Percentiles rank a stretch among this genome's conserved stretches.
phyloP scores from a whole-genome alignment of 2,797 vertebrate genomes.

The Melanotaenia pygmaea region DNA sequence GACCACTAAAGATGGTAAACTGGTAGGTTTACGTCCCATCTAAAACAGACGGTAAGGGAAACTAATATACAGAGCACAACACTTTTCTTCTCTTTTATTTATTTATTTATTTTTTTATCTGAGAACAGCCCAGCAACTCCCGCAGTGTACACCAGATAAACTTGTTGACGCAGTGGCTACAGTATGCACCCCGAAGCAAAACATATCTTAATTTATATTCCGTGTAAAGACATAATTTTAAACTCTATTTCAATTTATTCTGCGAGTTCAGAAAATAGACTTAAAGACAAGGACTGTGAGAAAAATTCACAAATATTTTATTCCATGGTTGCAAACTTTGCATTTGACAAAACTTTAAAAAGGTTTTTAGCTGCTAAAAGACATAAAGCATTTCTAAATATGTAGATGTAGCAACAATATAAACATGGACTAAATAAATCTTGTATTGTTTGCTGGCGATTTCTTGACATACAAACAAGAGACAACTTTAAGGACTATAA shows the following conservation, averaged over 20 bases:
- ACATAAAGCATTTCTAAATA: slow-evolving; percentile 7
- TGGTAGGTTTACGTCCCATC: slow-evolving; percentile 24
- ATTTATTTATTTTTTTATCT: background rate
- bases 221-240: background rate
- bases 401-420: background rate
- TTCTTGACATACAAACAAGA: background rate
- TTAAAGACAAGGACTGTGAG: background rate
- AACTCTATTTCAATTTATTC: background rate
- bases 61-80: background rate
- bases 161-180: slow-evolving; percentile 38
- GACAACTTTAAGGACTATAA: background rate
- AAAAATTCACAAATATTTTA: background rate
- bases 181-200: slow-evolving; percentile 23
- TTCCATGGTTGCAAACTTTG: background rate
- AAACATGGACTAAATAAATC: no score
- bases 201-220: slow-evolving; percentile 15
- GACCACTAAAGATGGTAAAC: slow-evolving; percentile 12
- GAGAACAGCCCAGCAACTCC: slow-evolving; percentile 2
- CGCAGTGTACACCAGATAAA: slow-evolving; percentile 18
- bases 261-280: background rate
- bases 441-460: no score
- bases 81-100: background rate
- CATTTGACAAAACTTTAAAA: background rate
- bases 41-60: slow-evolving; percentile 21
- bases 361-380: background rate